phyloP scores from a whole-genome alignment of 1,140 invertebrate genomes.

The Tachypleus tridentatus region DNA sequence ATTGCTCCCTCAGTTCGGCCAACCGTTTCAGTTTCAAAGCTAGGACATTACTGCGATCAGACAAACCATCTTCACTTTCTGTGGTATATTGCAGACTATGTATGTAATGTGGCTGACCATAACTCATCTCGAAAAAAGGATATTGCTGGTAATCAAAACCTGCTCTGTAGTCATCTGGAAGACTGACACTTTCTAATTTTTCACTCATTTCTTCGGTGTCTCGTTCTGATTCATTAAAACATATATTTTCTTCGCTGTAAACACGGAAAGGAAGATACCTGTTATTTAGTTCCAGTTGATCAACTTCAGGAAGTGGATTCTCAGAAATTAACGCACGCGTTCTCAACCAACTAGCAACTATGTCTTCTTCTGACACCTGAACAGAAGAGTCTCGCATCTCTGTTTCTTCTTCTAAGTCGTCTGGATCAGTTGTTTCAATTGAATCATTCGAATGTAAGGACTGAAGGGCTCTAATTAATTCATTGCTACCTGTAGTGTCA shows the following conservation, averaged over 20 bases:
- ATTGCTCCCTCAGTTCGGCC: too few relatives aligned
- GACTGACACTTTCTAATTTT: conserved; percentile 15
- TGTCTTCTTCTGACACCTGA: conserved; percentile 76
- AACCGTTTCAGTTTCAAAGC: too few relatives aligned
- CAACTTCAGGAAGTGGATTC: conserved; percentile 29
- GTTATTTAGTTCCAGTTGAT: conserved; percentile 39
- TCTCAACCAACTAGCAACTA: conserved; percentile 30
- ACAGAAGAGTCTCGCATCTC: conserved; percentile 33
- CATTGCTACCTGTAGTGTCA: too few relatives aligned
- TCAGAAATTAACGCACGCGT: neutral
- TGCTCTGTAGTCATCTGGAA: conserved; percentile 4
- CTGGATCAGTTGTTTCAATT: neutral
- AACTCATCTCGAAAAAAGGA: too few relatives aligned
- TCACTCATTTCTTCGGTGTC: conserved; percentile 11
- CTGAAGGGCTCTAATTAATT: too few relatives aligned
- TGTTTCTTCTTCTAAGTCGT: conserved; percentile 58
- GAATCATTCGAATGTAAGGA: too few relatives aligned
- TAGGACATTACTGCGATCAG: too few relatives aligned
- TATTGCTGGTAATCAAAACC: too few relatives aligned
- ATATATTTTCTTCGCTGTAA: conserved; percentile 77
- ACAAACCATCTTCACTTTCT: too few relatives aligned
- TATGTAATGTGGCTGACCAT: too few relatives aligned
- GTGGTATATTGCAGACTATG: too few relatives aligned
- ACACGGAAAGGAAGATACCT: conserved; percentile 68
- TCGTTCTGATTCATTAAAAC: conserved; percentile 71